phyloP scores from a whole-genome alignment of 64 coral and sea anemone genomes.

The Dendrophyllia cribrosa region DNA sequence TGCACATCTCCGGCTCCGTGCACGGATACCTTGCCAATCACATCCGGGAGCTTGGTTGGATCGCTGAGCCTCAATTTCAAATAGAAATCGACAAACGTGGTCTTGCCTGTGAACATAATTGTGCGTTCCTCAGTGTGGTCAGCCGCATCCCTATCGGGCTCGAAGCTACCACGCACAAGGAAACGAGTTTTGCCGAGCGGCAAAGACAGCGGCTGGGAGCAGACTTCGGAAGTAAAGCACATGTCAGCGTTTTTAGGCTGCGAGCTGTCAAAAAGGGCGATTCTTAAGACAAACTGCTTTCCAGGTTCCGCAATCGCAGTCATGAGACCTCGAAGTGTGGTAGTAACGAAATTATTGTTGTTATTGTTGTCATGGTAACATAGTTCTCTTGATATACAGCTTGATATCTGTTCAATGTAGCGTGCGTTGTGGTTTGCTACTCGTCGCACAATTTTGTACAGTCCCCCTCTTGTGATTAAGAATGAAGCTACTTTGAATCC shows the following conservation, averaged over 20 bases:
- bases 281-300: slow-evolving; percentile 89
- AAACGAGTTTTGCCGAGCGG: slow-evolving; percentile 81
- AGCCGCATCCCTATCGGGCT: slow-evolving; percentile 80
- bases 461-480: slow-evolving; percentile 82
- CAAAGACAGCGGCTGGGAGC: slow-evolving; percentile 72
- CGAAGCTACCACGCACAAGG: slow-evolving; percentile 82
- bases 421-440: slow-evolving; percentile 61
- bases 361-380: slow-evolving; percentile 9
- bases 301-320: slow-evolving; percentile 88
- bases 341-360: slow-evolving; percentile 57
- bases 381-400: slow-evolving; percentile 71
- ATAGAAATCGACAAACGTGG: slow-evolving; percentile 91
- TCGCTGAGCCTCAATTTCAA: slow-evolving; percentile 90
- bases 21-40: slow-evolving; percentile 85
- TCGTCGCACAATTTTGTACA: slow-evolving; percentile 86
- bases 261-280: slow-evolving; percentile 76
- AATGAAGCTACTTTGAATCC: slow-evolving; percentile 64
- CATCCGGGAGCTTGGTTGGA: slow-evolving; percentile 87
- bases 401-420: slow-evolving; percentile 73
- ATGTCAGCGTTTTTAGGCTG: slow-evolving; percentile 73
- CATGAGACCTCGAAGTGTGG: slow-evolving; percentile 68
- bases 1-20: slow-evolving; percentile 70
- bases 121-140: slow-evolving; percentile 83
- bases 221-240: slow-evolving; percentile 77
- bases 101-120: slow-evolving; percentile 83